These are phyloP conservation scores for Drosophila lacicola DNA, from an alignment of 2,888 invertebrate genomes.

Conservation along the genomic window DNA sequence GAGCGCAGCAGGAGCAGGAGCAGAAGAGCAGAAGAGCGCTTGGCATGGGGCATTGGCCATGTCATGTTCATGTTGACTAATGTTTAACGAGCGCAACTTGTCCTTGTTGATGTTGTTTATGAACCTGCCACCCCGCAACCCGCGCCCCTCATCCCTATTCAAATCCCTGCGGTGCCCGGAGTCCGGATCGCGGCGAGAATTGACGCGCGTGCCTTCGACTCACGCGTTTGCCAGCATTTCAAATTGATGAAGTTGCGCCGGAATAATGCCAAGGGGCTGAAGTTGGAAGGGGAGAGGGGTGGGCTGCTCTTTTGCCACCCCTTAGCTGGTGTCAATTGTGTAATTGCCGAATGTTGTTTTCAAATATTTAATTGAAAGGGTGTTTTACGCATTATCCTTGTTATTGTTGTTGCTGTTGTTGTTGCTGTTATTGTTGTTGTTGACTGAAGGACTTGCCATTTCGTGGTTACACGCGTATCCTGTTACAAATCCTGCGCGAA, in stretches of 20 bases:
- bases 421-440: slow-evolving; percentile 1
- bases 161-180: slow-evolving; percentile 69
- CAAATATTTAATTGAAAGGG: slow-evolving; percentile 83
- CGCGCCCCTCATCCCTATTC: slow-evolving; percentile 45
- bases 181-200: slow-evolving; percentile 51
- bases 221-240: slow-evolving; percentile 67
- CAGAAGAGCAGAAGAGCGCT: background rate
- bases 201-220: slow-evolving; percentile 72
- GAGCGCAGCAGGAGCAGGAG: background rate
- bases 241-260: slow-evolving; percentile 82
- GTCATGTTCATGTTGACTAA: slow-evolving; percentile 77
- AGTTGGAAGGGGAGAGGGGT: background rate
- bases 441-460: slow-evolving; percentile 52
- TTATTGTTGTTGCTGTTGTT: slow-evolving; percentile 9
- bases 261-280: slow-evolving; percentile 10
- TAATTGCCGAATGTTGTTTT: slow-evolving; percentile 83
- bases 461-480: slow-evolving; percentile 85
- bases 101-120: slow-evolving; percentile 80
- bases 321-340: slow-evolving; percentile 77
- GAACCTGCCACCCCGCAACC: slow-evolving; percentile 56
- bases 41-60: slow-evolving; percentile 21
- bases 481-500: slow-evolving; percentile 83
- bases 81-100: slow-evolving; percentile 70
- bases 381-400: slow-evolving; percentile 64
- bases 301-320: slow-evolving; percentile 32